Conservation (phyloP, 1,140 invertebrate species). For the Caenorhabditis brenneri region DNA sequence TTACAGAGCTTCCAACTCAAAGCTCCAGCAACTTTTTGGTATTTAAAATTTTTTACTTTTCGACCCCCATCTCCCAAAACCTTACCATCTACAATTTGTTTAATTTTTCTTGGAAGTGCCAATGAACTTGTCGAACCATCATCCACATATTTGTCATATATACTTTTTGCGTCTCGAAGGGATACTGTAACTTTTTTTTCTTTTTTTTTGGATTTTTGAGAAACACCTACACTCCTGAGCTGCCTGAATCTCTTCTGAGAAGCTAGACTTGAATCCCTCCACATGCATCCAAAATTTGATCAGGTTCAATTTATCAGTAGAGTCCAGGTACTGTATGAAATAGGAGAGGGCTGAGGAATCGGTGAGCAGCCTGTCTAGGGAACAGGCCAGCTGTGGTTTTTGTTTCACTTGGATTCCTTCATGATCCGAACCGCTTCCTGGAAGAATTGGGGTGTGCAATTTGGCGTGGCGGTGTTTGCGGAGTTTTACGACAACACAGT, state of each 20-base stretch:
- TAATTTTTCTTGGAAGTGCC: neutral
- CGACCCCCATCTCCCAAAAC: neutral
- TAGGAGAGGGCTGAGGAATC: constrained; percentile 34
- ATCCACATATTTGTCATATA: constrained; percentile 44
- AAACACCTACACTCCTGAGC: neutral
- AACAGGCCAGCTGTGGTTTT: constrained; percentile 1
- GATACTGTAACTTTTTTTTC: neutral
- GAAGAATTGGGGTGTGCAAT: too few species aligned
- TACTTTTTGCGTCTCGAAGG: constrained; percentile 34
- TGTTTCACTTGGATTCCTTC: constrained; percentile 20
- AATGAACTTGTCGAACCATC: constrained; percentile 20
- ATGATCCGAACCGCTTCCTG: neutral
- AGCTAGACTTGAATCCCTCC: constrained; percentile 43
- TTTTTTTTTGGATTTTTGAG: neutral
- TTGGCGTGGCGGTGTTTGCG: too few species aligned
- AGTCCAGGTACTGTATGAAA: constrained; percentile 33
- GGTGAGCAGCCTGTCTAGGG: neutral
- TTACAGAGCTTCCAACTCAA: too few species aligned
- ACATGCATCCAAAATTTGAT: constrained; percentile 51
- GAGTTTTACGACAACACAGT: too few species aligned
- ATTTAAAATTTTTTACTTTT: constrained; percentile 5
- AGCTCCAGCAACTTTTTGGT: too few species aligned
- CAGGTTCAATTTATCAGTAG: constrained; percentile 39
- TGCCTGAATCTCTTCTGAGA: constrained; percentile 12
- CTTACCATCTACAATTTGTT: constrained; percentile 34